Evolutionary conservation across 1,140 invertebrate genomes (phyloP).

Genomic region (Argopecten irradians): DNA sequence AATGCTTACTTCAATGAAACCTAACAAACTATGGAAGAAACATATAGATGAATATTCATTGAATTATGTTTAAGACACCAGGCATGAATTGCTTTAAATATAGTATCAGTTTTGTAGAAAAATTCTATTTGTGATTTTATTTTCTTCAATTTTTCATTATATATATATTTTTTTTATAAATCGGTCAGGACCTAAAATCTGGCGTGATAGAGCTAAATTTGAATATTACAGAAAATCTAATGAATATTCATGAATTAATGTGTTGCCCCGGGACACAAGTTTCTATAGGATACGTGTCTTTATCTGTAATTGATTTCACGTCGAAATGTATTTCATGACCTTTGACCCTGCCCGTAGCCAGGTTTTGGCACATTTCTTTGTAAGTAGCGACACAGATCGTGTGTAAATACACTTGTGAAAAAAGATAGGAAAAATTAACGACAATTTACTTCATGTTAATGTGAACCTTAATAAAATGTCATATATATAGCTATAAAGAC

Average conservation of each 20-base stretch:
- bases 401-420: constrained; percentile 8
- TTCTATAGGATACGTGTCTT: neutral
- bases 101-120: too few species aligned
- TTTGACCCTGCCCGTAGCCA: constrained; percentile 4
- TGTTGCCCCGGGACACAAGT: neutral
- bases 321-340: neutral
- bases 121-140: too few species aligned
- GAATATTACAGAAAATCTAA: neutral
- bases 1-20: too few species aligned
- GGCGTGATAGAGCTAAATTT: neutral
- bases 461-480: neutral
- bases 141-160: too few species aligned
- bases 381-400: neutral
- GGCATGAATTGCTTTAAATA: too few species aligned
- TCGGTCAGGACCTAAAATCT: neutral
- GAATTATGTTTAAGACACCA: too few species aligned
- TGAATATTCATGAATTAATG: neutral
- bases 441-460: neutral
- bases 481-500: neutral
- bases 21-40: too few species aligned
- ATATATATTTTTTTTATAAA: neutral
- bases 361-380: constrained; percentile 21
- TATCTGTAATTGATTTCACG: constrained; percentile 22
- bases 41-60: too few species aligned
- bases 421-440: constrained; percentile 1